Conservation (phyloP, 2,797 vertebrate genomes). For the Amphiprion clarkii region DNA sequence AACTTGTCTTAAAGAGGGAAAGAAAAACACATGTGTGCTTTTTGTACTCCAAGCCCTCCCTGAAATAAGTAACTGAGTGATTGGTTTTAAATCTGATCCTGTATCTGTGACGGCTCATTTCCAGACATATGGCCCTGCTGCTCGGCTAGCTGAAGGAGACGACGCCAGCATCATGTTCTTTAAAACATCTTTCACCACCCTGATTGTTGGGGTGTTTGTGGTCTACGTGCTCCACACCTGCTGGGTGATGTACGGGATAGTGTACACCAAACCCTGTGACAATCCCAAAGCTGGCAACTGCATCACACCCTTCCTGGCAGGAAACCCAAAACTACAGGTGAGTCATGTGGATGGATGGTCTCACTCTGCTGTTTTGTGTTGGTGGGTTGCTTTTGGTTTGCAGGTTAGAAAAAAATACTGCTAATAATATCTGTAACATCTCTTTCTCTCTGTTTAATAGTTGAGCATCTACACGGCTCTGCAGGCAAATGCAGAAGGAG, state of each 20-base stretch:
- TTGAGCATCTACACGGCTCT: conserved; percentile 92
- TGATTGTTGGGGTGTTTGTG: conserved; percentile 94
- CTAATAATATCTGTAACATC: neutral
- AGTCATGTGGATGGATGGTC: conserved; percentile 10
- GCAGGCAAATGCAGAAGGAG: conserved; percentile 89
- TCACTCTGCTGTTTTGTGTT: neutral
- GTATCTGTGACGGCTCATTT: neutral
- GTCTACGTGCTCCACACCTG: conserved; percentile 97
- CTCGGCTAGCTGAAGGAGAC: conserved; percentile 55
- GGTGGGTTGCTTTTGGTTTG: neutral
- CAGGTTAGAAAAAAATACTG: neutral
- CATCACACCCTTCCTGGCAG: conserved; percentile 90
- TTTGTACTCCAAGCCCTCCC: too few relatives aligned
- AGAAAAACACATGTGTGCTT: too few relatives aligned
- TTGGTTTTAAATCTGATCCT: neutral
- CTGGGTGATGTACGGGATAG: conserved; percentile 98
- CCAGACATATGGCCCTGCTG: conserved; percentile 69
- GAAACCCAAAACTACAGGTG: conserved; percentile 93
- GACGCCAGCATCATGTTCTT: conserved; percentile 80
- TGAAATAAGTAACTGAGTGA: too few relatives aligned
- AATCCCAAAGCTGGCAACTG: conserved; percentile 81
- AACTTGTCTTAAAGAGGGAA: neutral
- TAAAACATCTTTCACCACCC: conserved; percentile 91
- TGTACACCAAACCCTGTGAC: conserved; percentile 95
- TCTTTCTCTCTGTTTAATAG: conserved; percentile 72